Base-by-base conservation (phyloP, 2,888 invertebrate species). In the Drosophila pseudotakahashii region DNA sequence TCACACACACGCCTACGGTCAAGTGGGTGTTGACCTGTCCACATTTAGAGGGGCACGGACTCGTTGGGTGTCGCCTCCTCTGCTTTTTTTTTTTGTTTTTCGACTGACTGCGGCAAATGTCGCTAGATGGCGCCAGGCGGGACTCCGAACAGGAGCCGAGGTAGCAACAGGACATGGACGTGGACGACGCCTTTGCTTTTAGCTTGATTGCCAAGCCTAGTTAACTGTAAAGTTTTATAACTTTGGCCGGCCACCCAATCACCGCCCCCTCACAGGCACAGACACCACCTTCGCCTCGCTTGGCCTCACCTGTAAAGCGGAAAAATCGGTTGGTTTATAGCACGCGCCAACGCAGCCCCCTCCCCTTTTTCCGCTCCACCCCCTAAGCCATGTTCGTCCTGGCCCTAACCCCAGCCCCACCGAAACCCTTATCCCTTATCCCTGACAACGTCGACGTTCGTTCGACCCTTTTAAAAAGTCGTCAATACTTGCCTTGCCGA, bases 181-280 rank as follows among this genome's bases (percentile, higher is more conserved):
- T 32, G 75, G 84, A 80, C 78, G 84, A 87, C 84, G 84, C 84
- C 84, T 89, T 84, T 88, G 89, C 89, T 88, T 88, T 88, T 88
- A 88, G 89, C 89, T 89, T 88, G 88, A 88, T 88, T 88, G 88
- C 88, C 89, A 81, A 88, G 88, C 88, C 88, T 88, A 89, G 89
- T 85, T 85, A 89, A 89, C 88, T 89, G 88, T 89, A 85, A 85
- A 85, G 88, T 89, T 88, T 89, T 89, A 85, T 85, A 88, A 82
- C 89, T 79, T 81, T 89, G 75, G 79, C 85, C 66, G 62, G 75
- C 45, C 39, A 14, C 52, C 47, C 39, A 37, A 30, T 59, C 39
- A 11, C 41, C 48, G 19, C 34, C 13, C 37, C 16, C 51, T 16
- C n/a, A 16, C 16, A 52, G 26, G 32, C 37, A 44, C 54, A 44